Conservation (phyloP, 2,797 vertebrate genomes). For the Lepus oiostolus region DNA sequence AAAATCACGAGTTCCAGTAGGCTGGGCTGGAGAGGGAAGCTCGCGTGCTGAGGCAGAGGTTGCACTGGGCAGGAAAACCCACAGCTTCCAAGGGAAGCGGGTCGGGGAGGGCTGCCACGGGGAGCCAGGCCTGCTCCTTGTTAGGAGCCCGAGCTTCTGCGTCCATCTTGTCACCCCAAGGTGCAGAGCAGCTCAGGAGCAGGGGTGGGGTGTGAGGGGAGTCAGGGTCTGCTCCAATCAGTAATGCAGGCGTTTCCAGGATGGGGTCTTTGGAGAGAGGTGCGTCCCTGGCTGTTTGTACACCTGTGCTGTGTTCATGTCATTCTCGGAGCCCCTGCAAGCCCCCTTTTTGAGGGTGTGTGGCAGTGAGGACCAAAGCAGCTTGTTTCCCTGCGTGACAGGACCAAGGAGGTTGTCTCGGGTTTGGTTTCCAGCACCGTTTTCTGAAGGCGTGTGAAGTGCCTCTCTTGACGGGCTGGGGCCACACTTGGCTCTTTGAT, state of each 20-base stretch:
- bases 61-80: conserved; percentile 20
- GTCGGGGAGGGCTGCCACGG: neutral
- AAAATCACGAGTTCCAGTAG: conserved; percentile 77
- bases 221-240: neutral
- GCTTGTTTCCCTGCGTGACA: conserved; percentile 29
- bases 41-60: conserved; percentile 27
- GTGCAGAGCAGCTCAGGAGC: neutral
- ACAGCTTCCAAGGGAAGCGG: conserved; percentile 68
- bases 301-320: conserved; percentile 62
- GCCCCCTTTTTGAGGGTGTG: neutral
- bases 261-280: conserved; percentile 40
- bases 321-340: neutral
- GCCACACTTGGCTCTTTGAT: conserved; percentile 72
- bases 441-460: conserved; percentile 74
- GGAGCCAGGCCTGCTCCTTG: conserved; percentile 49
- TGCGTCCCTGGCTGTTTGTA: conserved; percentile 59
- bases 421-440: conserved; percentile 60
- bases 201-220: conserved; percentile 30
- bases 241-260: conserved; percentile 45
- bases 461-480: conserved; percentile 72
- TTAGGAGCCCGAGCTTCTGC: conserved; percentile 57
- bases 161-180: neutral
- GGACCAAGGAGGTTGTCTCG: conserved; percentile 65
- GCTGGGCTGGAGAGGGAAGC: conserved; percentile 47
- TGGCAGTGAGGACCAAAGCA: conserved; percentile 57